Evolutionary conservation across 53 echinoderm and acorn worm species (phyloP).

Genomic region (Paelopatides confundens): DNA sequence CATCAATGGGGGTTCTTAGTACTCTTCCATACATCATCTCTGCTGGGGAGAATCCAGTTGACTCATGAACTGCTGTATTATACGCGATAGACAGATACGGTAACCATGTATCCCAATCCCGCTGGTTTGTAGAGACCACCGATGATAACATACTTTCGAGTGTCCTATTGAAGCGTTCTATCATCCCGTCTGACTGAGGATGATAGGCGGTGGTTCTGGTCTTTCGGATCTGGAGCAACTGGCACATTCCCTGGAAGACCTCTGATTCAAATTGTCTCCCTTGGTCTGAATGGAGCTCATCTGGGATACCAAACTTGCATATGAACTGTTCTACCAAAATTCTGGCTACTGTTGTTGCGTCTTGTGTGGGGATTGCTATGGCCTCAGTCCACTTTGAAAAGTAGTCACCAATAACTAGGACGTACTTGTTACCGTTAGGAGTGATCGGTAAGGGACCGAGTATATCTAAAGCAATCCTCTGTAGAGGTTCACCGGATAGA

Average conservation of each 20-base stretch:
- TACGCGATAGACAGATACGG: not conserved
- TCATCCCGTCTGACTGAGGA: slow-evolving; percentile 13
- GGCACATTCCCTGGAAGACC: not conserved
- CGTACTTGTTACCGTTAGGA: not conserved
- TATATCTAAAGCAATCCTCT: slow-evolving; percentile 1
- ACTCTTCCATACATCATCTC: not conserved
- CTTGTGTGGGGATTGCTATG: not conserved
- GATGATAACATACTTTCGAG: not conserved
- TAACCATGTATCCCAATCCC: slow-evolving; percentile 16
- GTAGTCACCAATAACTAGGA: not conserved
- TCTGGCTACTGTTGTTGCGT: not conserved
- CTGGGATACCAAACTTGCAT: not conserved
- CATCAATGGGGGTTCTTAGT: not conserved
- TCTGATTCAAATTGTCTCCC: slow-evolving; percentile 23
- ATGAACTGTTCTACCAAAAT: not conserved
- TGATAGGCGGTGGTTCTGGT: slow-evolving; percentile 6
- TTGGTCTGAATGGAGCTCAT: slow-evolving; percentile 16
- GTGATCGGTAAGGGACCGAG: slow-evolving; percentile 5
- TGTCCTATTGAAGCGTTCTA: slow-evolving; percentile 5
- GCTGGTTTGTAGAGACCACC: not conserved
- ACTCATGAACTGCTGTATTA: not conserved
- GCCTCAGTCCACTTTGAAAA: slow-evolving; percentile 18
- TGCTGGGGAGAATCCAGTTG: not conserved
- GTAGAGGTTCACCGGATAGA: not conserved
- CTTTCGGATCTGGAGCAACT: not conserved